Evolutionary conservation across 2,888 invertebrate genomes (phyloP).

Genomic region (Plagodis pulveraria): DNA sequence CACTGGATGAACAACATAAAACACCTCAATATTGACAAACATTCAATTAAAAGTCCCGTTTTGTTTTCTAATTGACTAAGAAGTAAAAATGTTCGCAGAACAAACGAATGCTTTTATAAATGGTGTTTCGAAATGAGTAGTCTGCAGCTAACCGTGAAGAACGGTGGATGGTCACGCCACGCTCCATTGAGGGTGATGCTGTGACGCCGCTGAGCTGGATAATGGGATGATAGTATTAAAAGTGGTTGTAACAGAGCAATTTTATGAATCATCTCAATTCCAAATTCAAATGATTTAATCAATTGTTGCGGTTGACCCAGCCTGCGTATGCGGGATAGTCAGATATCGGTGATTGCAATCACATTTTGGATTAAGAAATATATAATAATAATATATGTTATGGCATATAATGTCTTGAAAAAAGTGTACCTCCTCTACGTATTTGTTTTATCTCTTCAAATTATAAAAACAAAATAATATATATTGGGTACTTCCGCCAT

Average conservation of each 20-base stretch:
- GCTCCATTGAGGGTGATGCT: slow-evolving; percentile 5
- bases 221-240: neutral
- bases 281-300: no score
- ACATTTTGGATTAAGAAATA: no score
- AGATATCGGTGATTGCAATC: no score
- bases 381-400: no score
- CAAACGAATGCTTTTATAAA: slow-evolving; percentile 12
- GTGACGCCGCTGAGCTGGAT: slow-evolving; percentile 20
- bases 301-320: no score
- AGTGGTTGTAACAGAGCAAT: neutral
- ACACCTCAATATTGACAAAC: slow-evolving; percentile 7
- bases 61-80: slow-evolving; percentile 10
- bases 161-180: slow-evolving; percentile 6
- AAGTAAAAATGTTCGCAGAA: slow-evolving; percentile 11
- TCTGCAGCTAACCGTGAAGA: slow-evolving; percentile 34
- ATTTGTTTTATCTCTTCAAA: no score
- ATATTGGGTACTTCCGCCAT: no score
- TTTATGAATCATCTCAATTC: neutral
- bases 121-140: slow-evolving; percentile 35
- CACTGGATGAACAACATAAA: neutral
- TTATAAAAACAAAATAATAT: no score
- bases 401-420: no score
- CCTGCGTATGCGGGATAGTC: no score
- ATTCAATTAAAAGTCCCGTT: neutral
- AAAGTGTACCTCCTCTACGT: no score